A percentile compares a stretch with the other conserved stretches of the same genome.
These are phyloP conservation scores for Pseudomyrmex cubaensis DNA, from an alignment of 1,140 invertebrate genomes.

Conservation along the genomic window DNA sequence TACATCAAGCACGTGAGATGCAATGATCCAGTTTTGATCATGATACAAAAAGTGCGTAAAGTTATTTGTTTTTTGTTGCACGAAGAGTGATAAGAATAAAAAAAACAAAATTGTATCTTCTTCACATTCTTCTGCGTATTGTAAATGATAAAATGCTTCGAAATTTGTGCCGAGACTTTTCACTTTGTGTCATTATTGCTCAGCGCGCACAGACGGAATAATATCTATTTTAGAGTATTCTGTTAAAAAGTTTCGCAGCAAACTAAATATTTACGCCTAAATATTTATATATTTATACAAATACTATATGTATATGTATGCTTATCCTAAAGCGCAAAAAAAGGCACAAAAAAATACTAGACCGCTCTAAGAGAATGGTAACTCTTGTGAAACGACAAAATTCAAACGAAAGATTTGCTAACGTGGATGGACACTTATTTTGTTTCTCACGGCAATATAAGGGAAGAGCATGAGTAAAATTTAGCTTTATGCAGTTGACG, in stretches of 20 bases:
- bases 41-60: slow-evolving; percentile 8
- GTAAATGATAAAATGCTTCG: slow-evolving; percentile 32
- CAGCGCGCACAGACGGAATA: slow-evolving; percentile 38
- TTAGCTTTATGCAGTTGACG: slow-evolving; percentile 71
- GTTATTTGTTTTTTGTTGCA: background rate
- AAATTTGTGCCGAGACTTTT: slow-evolving; percentile 22
- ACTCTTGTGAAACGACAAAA: slow-evolving; percentile 60
- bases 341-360: slow-evolving; percentile 62
- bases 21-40: background rate
- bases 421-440: slow-evolving; percentile 19
- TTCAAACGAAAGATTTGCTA: slow-evolving; percentile 20
- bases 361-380: slow-evolving; percentile 62
- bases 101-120: slow-evolving; percentile 9
- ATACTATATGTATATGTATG: background rate
- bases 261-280: too few relatives aligned
- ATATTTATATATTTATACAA: too few relatives aligned
- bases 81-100: slow-evolving; percentile 14
- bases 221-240: slow-evolving; percentile 8
- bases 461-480: slow-evolving; percentile 22
- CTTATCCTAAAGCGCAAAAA: slow-evolving; percentile 45
- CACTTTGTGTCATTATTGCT: slow-evolving; percentile 35
- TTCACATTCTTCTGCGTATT: background rate
- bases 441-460: slow-evolving; percentile 46
- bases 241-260: too few relatives aligned
- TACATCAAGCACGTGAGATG: slow-evolving; percentile 31